Evolutionary conservation across 2,888 invertebrate genomes (phyloP).

Genomic region (Eulithis prunata): DNA sequence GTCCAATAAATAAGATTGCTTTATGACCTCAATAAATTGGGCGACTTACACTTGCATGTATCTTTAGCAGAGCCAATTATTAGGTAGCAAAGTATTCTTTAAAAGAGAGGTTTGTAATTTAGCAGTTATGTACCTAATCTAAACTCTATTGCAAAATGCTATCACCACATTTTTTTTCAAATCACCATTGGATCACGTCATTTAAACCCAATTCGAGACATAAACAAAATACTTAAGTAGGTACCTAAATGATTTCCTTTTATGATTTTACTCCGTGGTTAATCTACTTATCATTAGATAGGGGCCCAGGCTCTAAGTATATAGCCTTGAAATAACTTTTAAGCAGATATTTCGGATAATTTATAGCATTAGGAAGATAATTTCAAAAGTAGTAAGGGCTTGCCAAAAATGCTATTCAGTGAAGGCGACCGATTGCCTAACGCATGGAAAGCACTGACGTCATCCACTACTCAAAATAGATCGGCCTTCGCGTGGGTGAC

Average conservation of each 20-base stretch:
- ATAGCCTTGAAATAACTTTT: no score
- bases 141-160: no score
- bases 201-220: no score
- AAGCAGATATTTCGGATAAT: neutral
- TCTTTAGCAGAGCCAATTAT: neutral
- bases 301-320: no score
- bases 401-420: conserved; percentile 32
- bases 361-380: conserved; percentile 1
- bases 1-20: conserved; percentile 27
- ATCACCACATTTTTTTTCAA: no score
- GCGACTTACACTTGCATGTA: neutral
- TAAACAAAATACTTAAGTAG: no score
- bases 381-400: conserved; percentile 25
- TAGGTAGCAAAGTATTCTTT: neutral
- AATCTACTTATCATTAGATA: no score
- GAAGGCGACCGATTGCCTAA: conserved; percentile 45
- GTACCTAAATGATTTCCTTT: no score
- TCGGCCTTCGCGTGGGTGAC: conserved; percentile 70
- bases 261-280: no score
- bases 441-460: conserved; percentile 70
- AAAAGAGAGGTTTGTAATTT: no score
- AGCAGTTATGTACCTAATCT: no score
- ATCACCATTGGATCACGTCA: no score
- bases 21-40: conserved; percentile 5
- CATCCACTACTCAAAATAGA: conserved; percentile 64